Conservation (phyloP, 2,797 vertebrate genomes). For the Liasis olivaceus region DNA sequence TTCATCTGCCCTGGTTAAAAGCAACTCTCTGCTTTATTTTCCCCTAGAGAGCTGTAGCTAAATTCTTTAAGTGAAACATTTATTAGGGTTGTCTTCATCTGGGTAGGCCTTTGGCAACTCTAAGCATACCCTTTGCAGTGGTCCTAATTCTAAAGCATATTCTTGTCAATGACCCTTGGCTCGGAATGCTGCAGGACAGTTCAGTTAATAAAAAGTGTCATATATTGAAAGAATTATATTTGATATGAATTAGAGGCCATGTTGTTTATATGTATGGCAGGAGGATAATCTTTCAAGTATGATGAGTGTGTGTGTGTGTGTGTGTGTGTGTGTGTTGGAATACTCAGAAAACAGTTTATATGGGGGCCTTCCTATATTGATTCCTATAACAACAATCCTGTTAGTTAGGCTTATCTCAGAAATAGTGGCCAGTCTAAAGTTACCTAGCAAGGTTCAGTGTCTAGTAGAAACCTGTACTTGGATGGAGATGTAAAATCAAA, state of each 20-base stretch:
- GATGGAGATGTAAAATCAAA: not conserved
- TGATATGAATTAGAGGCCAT: not conserved
- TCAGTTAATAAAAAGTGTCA: not conserved
- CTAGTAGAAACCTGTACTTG: not conserved
- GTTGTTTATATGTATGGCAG: not conserved
- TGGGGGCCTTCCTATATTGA: not conserved
- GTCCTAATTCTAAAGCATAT: constrained; percentile 37
- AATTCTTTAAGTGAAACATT: constrained; percentile 37
- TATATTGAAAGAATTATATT: not conserved
- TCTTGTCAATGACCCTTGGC: constrained; percentile 19
- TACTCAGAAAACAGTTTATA: not conserved
- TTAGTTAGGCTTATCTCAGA: not conserved
- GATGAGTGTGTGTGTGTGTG: not conserved
- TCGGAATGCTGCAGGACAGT: not conserved
- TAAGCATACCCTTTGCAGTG: constrained; percentile 28
- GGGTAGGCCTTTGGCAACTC: constrained; percentile 19
- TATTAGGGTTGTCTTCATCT: constrained; percentile 35
- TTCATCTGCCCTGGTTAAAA: constrained; percentile 39
- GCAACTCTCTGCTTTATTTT: constrained; percentile 41
- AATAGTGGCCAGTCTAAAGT: not conserved
- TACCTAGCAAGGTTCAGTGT: not conserved
- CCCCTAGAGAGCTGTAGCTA: constrained; percentile 22
- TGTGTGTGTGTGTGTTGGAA: not conserved
- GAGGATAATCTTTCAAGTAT: not conserved
- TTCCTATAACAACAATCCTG: not conserved